Evolutionary conservation across 2,113 vertebrate genomes (phyloP), one percentile per base, ranked within the genome.

Genomic region (Rhodinocichla rosea): DNA sequence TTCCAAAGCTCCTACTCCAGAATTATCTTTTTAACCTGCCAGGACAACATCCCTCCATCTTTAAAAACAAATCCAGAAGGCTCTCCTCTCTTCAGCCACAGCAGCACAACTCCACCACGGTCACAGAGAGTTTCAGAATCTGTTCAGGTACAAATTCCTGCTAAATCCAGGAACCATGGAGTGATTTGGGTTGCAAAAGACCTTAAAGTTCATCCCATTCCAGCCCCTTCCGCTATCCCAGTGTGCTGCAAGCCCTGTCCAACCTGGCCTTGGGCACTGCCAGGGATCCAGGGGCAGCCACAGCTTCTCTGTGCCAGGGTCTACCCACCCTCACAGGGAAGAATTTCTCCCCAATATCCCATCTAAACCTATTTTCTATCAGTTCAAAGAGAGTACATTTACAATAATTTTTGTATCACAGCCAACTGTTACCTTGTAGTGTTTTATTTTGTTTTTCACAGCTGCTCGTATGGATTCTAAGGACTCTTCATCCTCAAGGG

Each of bases 391-490:
- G 1, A 55, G 24, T 2, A 32, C 10, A 32, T 49, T 69, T 28
- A 37, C n/a, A 88, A 24, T 15, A 33, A 63, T 6, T 26, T 10
- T 9, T 73, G 23, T 28, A 83, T 10, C n/a, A 6, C 27, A 27
- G 62, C 5, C 33, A 74, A 55, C 11, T 14, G 69, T 91, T 95
- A 99, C 99, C 98, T 98, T 98, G 2, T 97, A 94, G 27, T 98
- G 98, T 74, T 98, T 99, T 4, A 98, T 83, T 96, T 99, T 99
- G 74, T 97, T 97, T 96, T 98, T 99, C 56, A 99, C 94, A 5
- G 98, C 98, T 4, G 98, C 97, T 93, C 99, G 92, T 81, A 99
- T 99, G 23, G 98, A 98, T 47, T 99, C 98, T 64, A 99, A 84
- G 2, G 99, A 99, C 91, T 99, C 99, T 28, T 98, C 98, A 21